Evolutionary conservation across 2,113 vertebrate genomes (phyloP).

Genomic region (Pygathrix nemaeus): DNA sequence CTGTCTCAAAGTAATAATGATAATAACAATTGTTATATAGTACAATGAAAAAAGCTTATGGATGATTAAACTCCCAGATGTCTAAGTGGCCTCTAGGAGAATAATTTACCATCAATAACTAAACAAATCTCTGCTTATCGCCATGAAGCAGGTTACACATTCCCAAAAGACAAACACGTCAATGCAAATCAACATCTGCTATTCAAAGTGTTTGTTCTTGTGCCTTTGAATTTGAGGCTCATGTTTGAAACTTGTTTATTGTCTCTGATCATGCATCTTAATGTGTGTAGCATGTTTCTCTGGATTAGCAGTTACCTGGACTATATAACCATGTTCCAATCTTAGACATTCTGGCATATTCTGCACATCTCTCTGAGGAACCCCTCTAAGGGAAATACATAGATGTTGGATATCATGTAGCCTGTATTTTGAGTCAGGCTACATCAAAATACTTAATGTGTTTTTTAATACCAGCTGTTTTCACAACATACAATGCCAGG

Average conservation of each 20-base stretch:
- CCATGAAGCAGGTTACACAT: neutral
- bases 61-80: slow-evolving; percentile 58
- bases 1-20: no score
- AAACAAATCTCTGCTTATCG: slow-evolving; percentile 13
- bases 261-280: neutral
- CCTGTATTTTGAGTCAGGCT: neutral
- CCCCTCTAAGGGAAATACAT: neutral
- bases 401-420: neutral
- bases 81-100: slow-evolving; percentile 42
- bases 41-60: slow-evolving; percentile 51
- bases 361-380: neutral
- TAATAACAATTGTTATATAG: slow-evolving; percentile 31
- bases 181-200: neutral
- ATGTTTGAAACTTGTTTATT: neutral
- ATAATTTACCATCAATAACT: neutral
- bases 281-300: neutral
- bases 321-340: neutral
- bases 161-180: slow-evolving; percentile 36
- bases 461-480: neutral
- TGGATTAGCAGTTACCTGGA: neutral
- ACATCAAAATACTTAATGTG: neutral
- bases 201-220: neutral
- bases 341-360: neutral
- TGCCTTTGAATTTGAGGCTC: neutral
- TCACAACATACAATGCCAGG: neutral